Evolutionary conservation across 2,888 invertebrate genomes (phyloP).

Genomic region (Tipula confusa): DNA sequence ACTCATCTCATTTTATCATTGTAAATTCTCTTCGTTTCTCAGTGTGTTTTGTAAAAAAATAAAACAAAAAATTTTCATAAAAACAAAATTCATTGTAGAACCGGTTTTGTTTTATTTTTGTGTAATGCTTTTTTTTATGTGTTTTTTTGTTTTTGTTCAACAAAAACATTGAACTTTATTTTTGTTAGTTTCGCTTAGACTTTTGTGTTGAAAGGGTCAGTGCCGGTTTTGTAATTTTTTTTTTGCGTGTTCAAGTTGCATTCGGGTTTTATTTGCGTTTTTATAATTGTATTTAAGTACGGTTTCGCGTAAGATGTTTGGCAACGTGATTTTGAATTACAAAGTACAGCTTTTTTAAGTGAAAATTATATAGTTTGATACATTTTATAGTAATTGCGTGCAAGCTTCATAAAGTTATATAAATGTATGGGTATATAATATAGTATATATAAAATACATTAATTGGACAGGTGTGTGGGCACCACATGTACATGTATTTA

Average conservation of each 20-base stretch:
- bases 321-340: neutral
- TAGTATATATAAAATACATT: no score
- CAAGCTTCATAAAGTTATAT: neutral
- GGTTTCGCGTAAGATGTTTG: neutral
- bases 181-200: slow-evolving; percentile 12
- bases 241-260: neutral
- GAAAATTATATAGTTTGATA: neutral
- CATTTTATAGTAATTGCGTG: neutral
- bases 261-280: neutral
- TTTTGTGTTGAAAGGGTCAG: slow-evolving; percentile 3
- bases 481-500: neutral
- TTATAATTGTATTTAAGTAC: neutral
- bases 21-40: neutral
- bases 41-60: neutral
- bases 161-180: slow-evolving; percentile 20
- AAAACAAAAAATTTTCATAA: neutral
- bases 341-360: neutral
- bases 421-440: no score
- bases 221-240: neutral
- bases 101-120: slow-evolving; percentile 9
- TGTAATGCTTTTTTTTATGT: neutral
- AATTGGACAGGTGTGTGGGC: neutral
- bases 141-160: neutral
- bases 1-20: neutral
- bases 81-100: neutral